phyloP scores from a whole-genome alignment of 30 jellyfish, hydroid and myxozoan genomes.

The Nemopilema nomurai region DNA sequence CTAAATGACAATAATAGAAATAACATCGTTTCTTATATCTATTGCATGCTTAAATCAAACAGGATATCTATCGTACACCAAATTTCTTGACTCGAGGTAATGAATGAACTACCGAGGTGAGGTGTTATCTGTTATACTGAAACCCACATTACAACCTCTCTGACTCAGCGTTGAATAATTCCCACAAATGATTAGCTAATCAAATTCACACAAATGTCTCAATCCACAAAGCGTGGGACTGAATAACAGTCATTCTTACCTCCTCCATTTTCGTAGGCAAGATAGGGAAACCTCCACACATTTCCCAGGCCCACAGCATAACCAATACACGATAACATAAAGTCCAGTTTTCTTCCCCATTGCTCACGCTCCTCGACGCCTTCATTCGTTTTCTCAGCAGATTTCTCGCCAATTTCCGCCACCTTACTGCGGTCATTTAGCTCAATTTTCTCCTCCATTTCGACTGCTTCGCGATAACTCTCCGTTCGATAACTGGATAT shows the following conservation, averaged over 20 bases:
- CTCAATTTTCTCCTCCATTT: slow-evolving; percentile 32
- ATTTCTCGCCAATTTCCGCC: neutral
- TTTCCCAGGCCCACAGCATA: slow-evolving; percentile 93
- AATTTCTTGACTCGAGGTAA: no score
- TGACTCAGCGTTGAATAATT: no score
- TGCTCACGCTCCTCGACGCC: slow-evolving; percentile 57
- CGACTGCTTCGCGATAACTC: neutral
- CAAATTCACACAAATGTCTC: no score
- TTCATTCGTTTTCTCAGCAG: neutral
- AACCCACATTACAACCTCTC: no score
- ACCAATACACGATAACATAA: slow-evolving; percentile 83
- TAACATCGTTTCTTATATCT: no score
- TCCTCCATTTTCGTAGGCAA: slow-evolving; percentile 88
- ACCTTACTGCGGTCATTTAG: slow-evolving; percentile 1
- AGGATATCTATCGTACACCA: no score
- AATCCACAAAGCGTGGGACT: no score
- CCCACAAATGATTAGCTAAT: no score
- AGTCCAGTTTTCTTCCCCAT: slow-evolving; percentile 88
- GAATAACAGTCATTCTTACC: slow-evolving; percentile 41
- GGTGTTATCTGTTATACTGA: no score
- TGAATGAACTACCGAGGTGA: no score
- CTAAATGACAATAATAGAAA: no score
- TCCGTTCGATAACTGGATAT: neutral
- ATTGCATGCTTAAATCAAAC: no score
- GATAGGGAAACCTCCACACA: slow-evolving; percentile 90